A percentile compares a stretch with the other conserved stretches of the same genome.
These are phyloP conservation scores for Cirrhinus mrigala DNA, from an alignment of 2,797 vertebrate species.

Conservation along the genomic window DNA sequence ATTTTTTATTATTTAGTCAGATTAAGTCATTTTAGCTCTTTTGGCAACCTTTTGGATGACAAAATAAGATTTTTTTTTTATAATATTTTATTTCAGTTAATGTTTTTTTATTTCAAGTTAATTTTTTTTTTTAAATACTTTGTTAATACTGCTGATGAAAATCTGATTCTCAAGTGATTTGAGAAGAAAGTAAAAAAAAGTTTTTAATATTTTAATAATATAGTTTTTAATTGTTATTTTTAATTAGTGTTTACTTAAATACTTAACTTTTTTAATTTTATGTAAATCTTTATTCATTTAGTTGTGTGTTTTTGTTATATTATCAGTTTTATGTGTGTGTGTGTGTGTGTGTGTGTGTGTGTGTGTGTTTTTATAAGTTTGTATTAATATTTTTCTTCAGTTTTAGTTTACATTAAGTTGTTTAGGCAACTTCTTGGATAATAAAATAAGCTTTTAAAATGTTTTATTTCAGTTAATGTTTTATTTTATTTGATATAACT, in stretches of 20 bases:
- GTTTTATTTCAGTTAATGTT: background rate
- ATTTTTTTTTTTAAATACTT: too few relatives aligned
- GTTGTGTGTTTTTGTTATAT: background rate
- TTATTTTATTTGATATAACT: background rate
- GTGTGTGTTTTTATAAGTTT: too few relatives aligned
- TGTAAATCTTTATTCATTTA: too few relatives aligned
- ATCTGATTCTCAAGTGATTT: background rate
- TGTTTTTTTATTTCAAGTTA: background rate
- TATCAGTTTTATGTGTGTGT: background rate
- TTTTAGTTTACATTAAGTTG: background rate
- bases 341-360: too few relatives aligned
- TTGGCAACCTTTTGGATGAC: background rate
- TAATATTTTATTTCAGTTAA: background rate
- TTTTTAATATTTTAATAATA: too few relatives aligned
- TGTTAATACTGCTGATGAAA: background rate
- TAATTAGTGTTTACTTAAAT: too few relatives aligned
- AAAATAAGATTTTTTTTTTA: background rate
- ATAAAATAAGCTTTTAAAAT: background rate
- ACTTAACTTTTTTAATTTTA: too few relatives aligned
- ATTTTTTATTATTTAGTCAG: too few relatives aligned
- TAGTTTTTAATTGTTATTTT: too few relatives aligned
- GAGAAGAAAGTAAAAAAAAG: background rate
- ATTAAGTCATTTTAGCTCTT: too few relatives aligned
- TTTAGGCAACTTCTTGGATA: background rate
- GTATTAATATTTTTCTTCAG: too few relatives aligned